A percentile compares a stretch with the other conserved stretches of the same genome.
phyloP scores from a whole-genome alignment of 2,113 vertebrate genomes.

The Petromus typicus region DNA sequence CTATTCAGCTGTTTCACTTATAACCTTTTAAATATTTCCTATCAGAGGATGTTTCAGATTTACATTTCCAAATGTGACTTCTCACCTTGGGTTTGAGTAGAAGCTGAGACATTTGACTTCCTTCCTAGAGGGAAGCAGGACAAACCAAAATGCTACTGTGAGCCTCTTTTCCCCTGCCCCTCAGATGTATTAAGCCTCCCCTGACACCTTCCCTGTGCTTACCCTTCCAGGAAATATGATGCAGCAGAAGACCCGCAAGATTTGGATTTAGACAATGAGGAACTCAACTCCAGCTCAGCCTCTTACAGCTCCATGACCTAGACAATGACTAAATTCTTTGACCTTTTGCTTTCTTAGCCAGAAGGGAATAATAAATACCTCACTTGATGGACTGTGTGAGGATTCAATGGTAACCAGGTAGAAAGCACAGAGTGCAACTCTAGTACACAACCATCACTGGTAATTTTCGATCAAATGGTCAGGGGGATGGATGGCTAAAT shows the following conservation, averaged over 20 bases:
- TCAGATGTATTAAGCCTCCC: neutral
- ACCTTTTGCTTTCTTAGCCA: neutral
- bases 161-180: neutral
- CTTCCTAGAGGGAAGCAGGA: neutral
- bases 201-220: neutral
- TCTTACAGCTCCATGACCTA: neutral
- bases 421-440: neutral
- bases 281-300: neutral
- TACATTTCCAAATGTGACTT: neutral
- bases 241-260: neutral
- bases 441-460: neutral
- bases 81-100: neutral
- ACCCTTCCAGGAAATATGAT: rapidly evolving
- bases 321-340: neutral
- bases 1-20: neutral
- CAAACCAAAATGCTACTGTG: neutral
- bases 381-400: neutral
- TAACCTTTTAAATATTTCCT: neutral
- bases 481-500: neutral
- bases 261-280: neutral
- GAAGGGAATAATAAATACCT: neutral
- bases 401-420: neutral
- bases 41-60: neutral
- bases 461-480: neutral
- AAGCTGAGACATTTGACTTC: neutral